A percentile compares a stretch with the other conserved stretches of the same genome.
Evolutionary conservation across 2,113 vertebrate genomes (phyloP).

Genomic region (Sciurus niger): DNA sequence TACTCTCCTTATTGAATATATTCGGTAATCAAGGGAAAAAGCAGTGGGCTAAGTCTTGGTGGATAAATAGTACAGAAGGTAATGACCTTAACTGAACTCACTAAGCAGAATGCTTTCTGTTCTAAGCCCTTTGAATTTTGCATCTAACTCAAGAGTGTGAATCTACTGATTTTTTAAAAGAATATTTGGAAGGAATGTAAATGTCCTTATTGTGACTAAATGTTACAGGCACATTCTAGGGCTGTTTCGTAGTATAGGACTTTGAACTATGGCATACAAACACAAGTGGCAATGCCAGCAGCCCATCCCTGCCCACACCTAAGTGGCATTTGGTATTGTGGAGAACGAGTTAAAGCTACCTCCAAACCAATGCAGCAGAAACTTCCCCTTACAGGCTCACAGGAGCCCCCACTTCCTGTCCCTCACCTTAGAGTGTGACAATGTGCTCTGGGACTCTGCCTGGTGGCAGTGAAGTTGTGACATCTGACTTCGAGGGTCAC

Average conservation of each 20-base stretch:
- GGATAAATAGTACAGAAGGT: constrained; percentile 7
- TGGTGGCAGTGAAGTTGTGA: constrained; percentile 62
- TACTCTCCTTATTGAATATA: constrained; percentile 38
- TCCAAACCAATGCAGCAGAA: constrained; percentile 50
- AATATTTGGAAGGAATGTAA: constrained; percentile 60
- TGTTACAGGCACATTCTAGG: constrained; percentile 72
- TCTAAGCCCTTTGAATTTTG: background rate
- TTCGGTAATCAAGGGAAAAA: background rate
- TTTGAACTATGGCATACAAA: constrained; percentile 77
- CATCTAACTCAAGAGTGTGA: constrained; percentile 43
- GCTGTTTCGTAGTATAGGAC: constrained; percentile 47
- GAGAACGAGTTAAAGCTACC: constrained; percentile 56
- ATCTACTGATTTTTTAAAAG: constrained; percentile 50
- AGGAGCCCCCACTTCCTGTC: constrained; percentile 61
- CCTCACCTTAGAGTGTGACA: constrained; percentile 70
- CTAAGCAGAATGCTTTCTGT: constrained; percentile 43
- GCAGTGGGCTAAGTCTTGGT: background rate
- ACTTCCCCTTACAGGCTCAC: constrained; percentile 11
- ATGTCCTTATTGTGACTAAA: constrained; percentile 71
- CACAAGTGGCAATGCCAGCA: constrained; percentile 13
- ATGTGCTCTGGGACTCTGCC: constrained; percentile 54
- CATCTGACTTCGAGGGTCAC: constrained; percentile 74
- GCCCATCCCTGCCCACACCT: background rate
- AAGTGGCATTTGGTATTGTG: constrained; percentile 51
- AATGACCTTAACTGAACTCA: constrained; percentile 14